These are phyloP conservation scores for Copidosoma floridanum DNA, from an alignment of 1,140 invertebrate species.

Conservation along the genomic window DNA sequence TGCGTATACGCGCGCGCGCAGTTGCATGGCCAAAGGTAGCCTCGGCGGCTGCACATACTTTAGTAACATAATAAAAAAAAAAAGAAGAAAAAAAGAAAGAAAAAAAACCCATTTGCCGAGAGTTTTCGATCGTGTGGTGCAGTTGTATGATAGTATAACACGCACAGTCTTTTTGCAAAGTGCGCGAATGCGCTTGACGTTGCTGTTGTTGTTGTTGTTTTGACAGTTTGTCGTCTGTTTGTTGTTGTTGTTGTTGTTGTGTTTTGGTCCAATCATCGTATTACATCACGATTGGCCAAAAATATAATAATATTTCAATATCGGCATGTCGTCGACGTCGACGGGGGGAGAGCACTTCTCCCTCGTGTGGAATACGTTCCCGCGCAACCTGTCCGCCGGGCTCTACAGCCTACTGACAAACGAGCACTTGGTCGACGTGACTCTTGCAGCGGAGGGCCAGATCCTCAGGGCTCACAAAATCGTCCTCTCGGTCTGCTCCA, in stretches of 20 bases:
- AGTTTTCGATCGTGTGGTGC: too few species aligned
- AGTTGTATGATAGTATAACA: too few species aligned
- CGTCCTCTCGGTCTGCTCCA: conserved; percentile 80
- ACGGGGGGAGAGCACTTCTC: conserved; percentile 65
- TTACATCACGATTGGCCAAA: too few species aligned
- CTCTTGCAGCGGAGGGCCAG: conserved; percentile 79
- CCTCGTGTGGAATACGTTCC: conserved; percentile 76
- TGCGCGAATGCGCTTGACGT: too few species aligned
- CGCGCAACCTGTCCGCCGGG: conserved; percentile 70
- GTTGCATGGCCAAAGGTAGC: background rate
- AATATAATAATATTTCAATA: too few species aligned
- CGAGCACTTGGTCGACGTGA: conserved; percentile 81
- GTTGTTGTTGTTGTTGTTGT: too few species aligned
- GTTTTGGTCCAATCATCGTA: too few species aligned
- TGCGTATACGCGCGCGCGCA: background rate
- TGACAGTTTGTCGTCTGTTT: too few species aligned
- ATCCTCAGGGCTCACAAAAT: conserved; percentile 83
- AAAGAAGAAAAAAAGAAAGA: background rate
- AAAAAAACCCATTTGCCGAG: too few species aligned
- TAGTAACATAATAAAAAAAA: background rate
- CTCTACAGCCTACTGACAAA: conserved; percentile 71
- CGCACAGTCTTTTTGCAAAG: too few species aligned
- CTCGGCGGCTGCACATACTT: background rate
- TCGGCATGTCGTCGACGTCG: conserved; percentile 3
- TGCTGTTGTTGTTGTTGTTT: too few species aligned